Percentiles rank a stretch among this genome's conserved stretches.
Conservation (phyloP, 2,888 invertebrate genomes). For the Nephrotoma guestfalica region DNA sequence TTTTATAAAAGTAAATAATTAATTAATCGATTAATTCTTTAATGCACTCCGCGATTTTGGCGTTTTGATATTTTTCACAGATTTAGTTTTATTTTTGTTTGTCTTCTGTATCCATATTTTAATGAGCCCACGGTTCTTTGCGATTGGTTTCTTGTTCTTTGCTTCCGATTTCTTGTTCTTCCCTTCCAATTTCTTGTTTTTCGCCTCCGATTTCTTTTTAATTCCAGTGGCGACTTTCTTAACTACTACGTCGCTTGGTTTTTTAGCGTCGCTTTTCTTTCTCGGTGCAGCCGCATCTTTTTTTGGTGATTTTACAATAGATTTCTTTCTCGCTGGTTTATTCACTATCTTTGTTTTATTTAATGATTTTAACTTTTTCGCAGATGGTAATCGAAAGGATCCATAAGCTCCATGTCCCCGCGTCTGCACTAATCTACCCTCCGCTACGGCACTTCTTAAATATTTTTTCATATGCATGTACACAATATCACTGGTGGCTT, state of each 20-base stretch:
- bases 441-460: not conserved
- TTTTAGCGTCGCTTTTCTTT: not conserved
- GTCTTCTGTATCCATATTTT: not conserved
- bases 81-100: not conserved
- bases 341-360: not conserved
- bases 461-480: not conserved
- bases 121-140: not conserved
- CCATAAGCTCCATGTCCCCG: not conserved
- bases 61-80: not conserved
- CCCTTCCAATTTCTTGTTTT: not conserved
- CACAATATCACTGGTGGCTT: not conserved
- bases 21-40: not conserved
- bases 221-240: not conserved
- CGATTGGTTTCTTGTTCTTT: not conserved
- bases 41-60: not conserved
- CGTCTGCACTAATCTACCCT: not conserved
- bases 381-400: not conserved
- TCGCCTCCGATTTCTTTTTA: not conserved
- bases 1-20: not conserved
- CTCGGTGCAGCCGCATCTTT: not conserved
- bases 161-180: not conserved
- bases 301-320: not conserved
- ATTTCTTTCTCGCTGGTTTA: not conserved
- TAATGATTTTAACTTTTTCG: not conserved
- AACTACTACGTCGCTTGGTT: not conserved